Evolutionary conservation across 2,888 invertebrate genomes (phyloP).

Genomic region (Thera britannica): DNA sequence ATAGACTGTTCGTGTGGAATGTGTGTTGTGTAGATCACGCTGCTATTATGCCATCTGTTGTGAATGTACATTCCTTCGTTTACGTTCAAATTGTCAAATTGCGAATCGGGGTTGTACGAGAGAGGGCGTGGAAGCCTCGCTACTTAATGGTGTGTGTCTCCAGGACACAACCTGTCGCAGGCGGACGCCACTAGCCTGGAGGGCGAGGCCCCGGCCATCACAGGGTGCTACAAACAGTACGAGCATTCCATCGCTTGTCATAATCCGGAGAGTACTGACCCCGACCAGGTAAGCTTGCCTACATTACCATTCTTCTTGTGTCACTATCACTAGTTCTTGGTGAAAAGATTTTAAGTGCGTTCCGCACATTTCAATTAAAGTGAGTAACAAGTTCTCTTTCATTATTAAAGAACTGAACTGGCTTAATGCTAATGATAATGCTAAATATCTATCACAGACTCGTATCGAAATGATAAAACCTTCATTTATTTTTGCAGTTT

Average conservation of each 20-base stretch:
- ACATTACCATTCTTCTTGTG: conserved; percentile 5
- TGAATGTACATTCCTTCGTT: conserved; percentile 62
- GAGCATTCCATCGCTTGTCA: conserved; percentile 86
- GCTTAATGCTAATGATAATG: no score
- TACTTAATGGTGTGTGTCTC: conserved; percentile 82
- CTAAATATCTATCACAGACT: background rate
- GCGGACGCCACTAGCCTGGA: conserved; percentile 94
- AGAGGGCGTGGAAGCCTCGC: conserved; percentile 68
- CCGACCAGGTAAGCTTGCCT: conserved; percentile 66
- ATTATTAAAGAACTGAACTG: background rate
- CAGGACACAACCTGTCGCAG: conserved; percentile 97
- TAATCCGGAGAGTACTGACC: conserved; percentile 69
- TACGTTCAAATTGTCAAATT: conserved; percentile 54
- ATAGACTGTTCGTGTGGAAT: conserved; percentile 79
- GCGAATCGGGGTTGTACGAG: conserved; percentile 53
- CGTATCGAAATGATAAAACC: background rate
- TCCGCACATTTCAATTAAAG: conserved; percentile 34
- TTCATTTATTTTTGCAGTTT: background rate
- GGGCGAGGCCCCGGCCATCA: conserved; percentile 89
- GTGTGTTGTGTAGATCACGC: conserved; percentile 82
- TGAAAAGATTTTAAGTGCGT: conserved; percentile 54
- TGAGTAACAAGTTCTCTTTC: background rate
- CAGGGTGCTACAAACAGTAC: conserved; percentile 91
- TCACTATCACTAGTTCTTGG: no score
- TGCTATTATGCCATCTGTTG: conserved; percentile 69